phyloP scores from a whole-genome alignment of 2,888 invertebrate genomes.

The Beris morrisii region DNA sequence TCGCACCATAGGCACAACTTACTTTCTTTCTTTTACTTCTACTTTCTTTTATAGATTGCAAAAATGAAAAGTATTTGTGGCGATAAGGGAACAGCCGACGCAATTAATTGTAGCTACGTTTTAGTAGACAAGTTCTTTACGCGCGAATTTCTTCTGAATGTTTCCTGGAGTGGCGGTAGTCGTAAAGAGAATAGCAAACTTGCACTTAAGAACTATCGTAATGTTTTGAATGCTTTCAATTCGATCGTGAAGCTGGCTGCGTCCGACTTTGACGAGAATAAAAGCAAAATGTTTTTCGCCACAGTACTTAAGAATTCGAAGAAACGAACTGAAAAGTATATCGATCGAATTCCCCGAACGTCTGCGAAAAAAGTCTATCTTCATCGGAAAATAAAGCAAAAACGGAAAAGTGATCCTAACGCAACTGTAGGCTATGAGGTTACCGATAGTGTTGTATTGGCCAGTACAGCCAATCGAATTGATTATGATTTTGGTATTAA shows the following conservation, averaged over 20 bases:
- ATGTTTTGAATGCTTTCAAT: slow-evolving; percentile 19
- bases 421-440: neutral
- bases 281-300: slow-evolving; percentile 21
- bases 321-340: neutral
- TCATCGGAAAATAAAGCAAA: neutral
- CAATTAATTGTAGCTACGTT: slow-evolving; percentile 18
- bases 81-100: slow-evolving; percentile 18
- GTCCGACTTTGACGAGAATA: slow-evolving; percentile 24
- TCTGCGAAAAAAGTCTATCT: slow-evolving; percentile 3
- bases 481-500: no score
- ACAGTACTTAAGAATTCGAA: slow-evolving; percentile 3
- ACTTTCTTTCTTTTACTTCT: neutral
- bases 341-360: neutral
- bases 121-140: slow-evolving; percentile 19
- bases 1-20: neutral
- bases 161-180: slow-evolving; percentile 11
- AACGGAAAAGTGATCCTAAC: neutral
- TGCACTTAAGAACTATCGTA: slow-evolving; percentile 3
- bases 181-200: slow-evolving; percentile 3
- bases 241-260: slow-evolving; percentile 17
- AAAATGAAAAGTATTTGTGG: slow-evolving; percentile 25
- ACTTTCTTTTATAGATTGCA: neutral
- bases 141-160: slow-evolving; percentile 9
- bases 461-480: no score
- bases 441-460: neutral